Evolutionary conservation across 2,888 invertebrate species (phyloP).

Genomic region (Dasysyrphus albostriatus): DNA sequence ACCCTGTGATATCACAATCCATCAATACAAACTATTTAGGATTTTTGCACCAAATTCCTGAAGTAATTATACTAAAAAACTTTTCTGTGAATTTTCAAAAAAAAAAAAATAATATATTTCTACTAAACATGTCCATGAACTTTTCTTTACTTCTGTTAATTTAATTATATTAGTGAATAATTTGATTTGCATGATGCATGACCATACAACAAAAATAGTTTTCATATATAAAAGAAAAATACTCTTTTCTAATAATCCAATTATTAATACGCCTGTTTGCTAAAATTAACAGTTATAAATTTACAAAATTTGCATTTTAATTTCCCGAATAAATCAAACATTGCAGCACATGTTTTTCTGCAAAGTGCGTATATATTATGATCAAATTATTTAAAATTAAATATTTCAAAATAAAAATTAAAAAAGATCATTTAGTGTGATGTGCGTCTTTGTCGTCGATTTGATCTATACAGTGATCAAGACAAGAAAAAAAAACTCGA

Average conservation of each 20-base stretch:
- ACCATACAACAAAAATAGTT: conserved; percentile 9
- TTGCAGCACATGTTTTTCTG: conserved; percentile 3
- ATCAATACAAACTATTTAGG: too few species aligned
- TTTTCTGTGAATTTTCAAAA: too few species aligned
- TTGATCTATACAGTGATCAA: not conserved
- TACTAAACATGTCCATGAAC: not conserved
- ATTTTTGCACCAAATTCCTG: too few species aligned
- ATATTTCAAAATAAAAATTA: conserved; percentile 38
- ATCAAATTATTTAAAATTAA: conserved; percentile 20
- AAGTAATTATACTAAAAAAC: too few species aligned
- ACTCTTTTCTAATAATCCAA: conserved; percentile 18
- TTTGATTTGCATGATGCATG: not conserved
- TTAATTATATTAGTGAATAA: not conserved
- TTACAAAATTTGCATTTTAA: conserved; percentile 39
- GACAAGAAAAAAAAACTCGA: conserved; percentile 4
- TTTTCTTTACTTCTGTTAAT: not conserved
- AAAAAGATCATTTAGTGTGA: conserved; percentile 3
- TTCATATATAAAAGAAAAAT: conserved; percentile 7
- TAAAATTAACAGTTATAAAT: conserved; percentile 48
- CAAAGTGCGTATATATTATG: conserved; percentile 24
- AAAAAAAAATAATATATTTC: too few species aligned
- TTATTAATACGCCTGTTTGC: conserved; percentile 32
- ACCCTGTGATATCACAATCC: too few species aligned
- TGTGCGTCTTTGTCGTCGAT: not conserved
- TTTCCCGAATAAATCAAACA: conserved; percentile 43